phyloP scores from a whole-genome alignment of 2,113 vertebrate genomes.

The Struthidea cinerea region DNA sequence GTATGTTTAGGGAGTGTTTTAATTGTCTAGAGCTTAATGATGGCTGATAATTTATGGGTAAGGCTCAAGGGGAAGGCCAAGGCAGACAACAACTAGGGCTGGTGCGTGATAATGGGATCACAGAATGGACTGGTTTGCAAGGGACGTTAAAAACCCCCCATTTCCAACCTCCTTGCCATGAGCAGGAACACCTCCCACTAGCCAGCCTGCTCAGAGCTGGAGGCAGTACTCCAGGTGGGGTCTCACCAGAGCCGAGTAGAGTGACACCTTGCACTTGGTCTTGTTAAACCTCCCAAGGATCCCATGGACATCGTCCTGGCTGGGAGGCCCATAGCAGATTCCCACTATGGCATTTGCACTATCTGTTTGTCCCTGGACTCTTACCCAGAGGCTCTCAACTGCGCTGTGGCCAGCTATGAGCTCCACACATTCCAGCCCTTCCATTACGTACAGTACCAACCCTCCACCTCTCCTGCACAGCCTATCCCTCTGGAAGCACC shows the following conservation, averaged over 20 bases:
- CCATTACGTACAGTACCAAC: rapidly evolving
- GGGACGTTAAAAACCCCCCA: neutral
- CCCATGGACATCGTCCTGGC: rapidly evolving
- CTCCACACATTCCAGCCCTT: neutral
- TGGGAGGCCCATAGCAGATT: no score
- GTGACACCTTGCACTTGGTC: neutral
- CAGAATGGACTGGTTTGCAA: neutral
- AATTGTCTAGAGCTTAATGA: neutral
- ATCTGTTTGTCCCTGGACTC: neutral
- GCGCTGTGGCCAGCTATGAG: neutral
- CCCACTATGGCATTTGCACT: rapidly evolving
- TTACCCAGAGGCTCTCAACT: neutral
- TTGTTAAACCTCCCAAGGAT: rapidly evolving
- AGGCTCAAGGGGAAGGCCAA: neutral
- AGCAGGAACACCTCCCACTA: neutral
- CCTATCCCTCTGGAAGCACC: rapidly evolving
- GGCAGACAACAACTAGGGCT: neutral
- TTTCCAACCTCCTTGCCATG: neutral
- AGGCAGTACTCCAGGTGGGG: no score
- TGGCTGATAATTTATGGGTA: neutral
- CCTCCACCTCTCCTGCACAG: neutral
- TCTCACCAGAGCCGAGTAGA: neutral
- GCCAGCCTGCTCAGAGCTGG: no score
- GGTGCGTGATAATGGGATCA: neutral
- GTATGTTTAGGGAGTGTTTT: neutral